Conservation (phyloP, 2,888 invertebrate species). For the Pseudococcus viburni region DNA sequence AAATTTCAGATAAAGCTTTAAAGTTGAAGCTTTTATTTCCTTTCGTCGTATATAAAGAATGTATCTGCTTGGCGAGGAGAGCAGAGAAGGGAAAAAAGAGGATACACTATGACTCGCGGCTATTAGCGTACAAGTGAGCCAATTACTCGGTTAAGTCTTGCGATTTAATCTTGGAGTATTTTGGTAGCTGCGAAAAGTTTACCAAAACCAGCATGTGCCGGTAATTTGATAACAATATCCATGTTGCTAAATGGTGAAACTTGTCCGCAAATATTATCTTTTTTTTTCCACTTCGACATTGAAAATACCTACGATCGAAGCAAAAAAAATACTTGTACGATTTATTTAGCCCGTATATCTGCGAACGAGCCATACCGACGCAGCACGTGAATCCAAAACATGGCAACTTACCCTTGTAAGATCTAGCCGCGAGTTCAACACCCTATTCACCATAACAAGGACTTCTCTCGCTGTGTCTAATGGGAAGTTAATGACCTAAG, state of each 20-base stretch:
- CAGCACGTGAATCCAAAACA: conserved; percentile 38
- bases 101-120: conserved; percentile 17
- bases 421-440: conserved; percentile 53
- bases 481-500: conserved; percentile 60
- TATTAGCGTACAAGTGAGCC: conserved; percentile 54
- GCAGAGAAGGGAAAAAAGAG: neutral
- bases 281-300: neutral
- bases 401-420: conserved; percentile 29
- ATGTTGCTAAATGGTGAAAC: neutral
- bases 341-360: conserved; percentile 26
- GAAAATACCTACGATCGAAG: neutral
- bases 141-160: neutral
- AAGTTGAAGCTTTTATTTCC: conserved; percentile 32
- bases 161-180: neutral
- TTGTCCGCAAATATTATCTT: neutral
- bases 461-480: conserved; percentile 46
- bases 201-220: conserved; percentile 21
- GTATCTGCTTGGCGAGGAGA: too few relatives aligned
- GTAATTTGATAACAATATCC: conserved; percentile 4
- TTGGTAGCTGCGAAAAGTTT: neutral
- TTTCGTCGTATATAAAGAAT: neutral
- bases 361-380: neutral
- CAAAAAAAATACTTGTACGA: neutral
- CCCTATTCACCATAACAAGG: conserved; percentile 46
- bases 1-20: conserved; percentile 52